Conservation (phyloP, 2,888 invertebrate species). For the Xanthostigma xanthostigma region DNA sequence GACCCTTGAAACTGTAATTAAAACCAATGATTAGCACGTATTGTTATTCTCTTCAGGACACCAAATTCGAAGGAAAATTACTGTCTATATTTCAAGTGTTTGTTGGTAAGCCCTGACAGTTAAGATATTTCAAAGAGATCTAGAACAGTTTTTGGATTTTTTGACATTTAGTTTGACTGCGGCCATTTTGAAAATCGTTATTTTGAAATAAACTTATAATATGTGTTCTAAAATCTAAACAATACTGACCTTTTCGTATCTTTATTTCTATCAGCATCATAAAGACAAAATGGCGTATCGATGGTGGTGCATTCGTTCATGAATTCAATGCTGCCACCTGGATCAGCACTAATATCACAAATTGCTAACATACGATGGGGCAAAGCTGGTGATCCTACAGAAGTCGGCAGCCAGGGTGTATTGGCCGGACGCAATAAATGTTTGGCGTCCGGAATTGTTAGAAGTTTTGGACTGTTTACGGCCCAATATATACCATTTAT, state of each 20-base stretch:
- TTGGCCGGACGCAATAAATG: slow-evolving; percentile 74
- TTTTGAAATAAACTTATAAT: too few relatives aligned
- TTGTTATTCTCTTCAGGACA: too few relatives aligned
- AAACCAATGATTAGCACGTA: background rate
- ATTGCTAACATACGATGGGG: slow-evolving; percentile 88
- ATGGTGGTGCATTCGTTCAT: slow-evolving; percentile 99
- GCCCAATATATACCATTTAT: slow-evolving; percentile 99
- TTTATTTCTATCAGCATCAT: slow-evolving; percentile 96
- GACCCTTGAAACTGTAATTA: slow-evolving; percentile 68
- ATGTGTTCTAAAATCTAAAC: too few relatives aligned
- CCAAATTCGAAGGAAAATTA: too few relatives aligned
- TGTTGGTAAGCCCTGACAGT: too few relatives aligned
- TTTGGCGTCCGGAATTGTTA: slow-evolving; percentile 97
- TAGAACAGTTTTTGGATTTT: too few relatives aligned
- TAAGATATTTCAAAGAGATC: too few relatives aligned
- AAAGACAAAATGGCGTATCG: slow-evolving; percentile 97
- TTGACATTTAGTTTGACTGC: too few relatives aligned
- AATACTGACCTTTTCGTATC: slow-evolving; percentile 65
- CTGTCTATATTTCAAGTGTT: too few relatives aligned
- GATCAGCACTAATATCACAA: slow-evolving; percentile 98
- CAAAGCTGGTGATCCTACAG: slow-evolving; percentile 72
- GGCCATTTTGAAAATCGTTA: too few relatives aligned
- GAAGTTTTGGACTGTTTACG: slow-evolving; percentile 84
- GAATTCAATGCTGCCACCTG: slow-evolving; percentile 96
- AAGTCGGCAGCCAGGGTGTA: slow-evolving; percentile 86